These are phyloP conservation scores for Etia nguti DNA, from an alignment of 2,113 vertebrate species.

Conservation along the genomic window DNA sequence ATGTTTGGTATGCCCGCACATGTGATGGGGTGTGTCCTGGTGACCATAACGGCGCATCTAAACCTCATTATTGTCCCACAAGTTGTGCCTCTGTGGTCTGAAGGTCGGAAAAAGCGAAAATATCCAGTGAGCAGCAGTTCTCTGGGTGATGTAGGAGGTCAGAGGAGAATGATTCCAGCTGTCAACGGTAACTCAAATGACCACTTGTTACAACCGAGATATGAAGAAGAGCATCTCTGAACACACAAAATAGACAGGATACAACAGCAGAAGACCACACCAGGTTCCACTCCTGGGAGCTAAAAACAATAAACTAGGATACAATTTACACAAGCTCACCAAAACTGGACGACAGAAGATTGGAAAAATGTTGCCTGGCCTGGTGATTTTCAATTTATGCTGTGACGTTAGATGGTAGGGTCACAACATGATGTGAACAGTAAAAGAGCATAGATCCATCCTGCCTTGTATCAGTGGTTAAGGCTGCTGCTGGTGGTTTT, in stretches of 20 bases:
- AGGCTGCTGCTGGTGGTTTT: background rate
- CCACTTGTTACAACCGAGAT: background rate
- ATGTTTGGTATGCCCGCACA: background rate
- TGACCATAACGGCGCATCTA: background rate
- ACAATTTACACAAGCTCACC: background rate
- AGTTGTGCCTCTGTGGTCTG: conserved; percentile 7
- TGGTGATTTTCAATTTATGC: background rate
- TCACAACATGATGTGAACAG: background rate
- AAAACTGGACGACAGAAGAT: background rate
- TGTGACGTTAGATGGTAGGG: background rate
- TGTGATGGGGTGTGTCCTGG: background rate
- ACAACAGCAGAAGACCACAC: background rate
- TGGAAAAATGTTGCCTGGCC: background rate
- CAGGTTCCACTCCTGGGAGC: background rate
- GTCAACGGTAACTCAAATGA: background rate
- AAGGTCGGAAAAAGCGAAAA: background rate
- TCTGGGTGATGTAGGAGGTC: background rate
- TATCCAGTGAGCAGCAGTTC: background rate
- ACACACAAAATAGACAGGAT: background rate
- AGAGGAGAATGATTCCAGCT: background rate
- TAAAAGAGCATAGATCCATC: background rate
- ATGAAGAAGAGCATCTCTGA: background rate
- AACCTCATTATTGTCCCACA: background rate
- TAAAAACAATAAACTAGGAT: background rate
- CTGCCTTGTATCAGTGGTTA: background rate